These are phyloP conservation scores for Bombus consobrinus DNA, from an alignment of 1,140 invertebrate species.

Conservation along the genomic window DNA sequence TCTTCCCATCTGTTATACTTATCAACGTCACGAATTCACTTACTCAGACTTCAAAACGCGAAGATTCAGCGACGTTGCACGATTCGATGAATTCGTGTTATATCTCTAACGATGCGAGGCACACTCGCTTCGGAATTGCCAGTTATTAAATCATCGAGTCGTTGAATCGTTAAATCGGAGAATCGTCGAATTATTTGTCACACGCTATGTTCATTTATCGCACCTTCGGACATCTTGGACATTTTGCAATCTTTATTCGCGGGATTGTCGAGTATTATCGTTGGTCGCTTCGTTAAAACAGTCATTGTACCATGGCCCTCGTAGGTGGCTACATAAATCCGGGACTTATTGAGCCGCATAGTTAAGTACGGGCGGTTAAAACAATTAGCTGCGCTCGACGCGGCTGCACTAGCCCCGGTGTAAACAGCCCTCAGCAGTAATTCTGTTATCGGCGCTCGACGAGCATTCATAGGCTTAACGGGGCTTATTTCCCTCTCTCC, in stretches of 20 bases:
- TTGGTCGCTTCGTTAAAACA: conserved; percentile 31
- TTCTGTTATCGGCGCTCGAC: conserved; percentile 70
- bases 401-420: conserved; percentile 49
- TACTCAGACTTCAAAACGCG: background rate
- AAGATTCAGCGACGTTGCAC: background rate
- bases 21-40: background rate
- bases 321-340: conserved; percentile 58
- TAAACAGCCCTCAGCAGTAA: conserved; percentile 66
- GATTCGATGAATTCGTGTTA: no score
- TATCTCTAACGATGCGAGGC: no score
- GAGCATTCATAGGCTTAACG: conserved; percentile 67
- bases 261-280: conserved; percentile 25
- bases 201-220: background rate
- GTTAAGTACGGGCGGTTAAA: conserved; percentile 62
- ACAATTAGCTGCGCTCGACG: conserved; percentile 62
- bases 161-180: no score
- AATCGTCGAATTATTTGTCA: background rate
- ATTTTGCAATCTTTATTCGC: conserved; percentile 6
- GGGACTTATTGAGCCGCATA: conserved; percentile 61
- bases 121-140: no score
- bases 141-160: background rate
- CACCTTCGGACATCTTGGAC: background rate
- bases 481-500: conserved; percentile 52
- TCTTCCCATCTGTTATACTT: background rate
- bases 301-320: conserved; percentile 38